A percentile compares a stretch with the other conserved stretches of the same genome.
These are phyloP conservation scores for Carduelis carduelis DNA, from an alignment of 2,797 vertebrate genomes.

Conservation along the genomic window DNA sequence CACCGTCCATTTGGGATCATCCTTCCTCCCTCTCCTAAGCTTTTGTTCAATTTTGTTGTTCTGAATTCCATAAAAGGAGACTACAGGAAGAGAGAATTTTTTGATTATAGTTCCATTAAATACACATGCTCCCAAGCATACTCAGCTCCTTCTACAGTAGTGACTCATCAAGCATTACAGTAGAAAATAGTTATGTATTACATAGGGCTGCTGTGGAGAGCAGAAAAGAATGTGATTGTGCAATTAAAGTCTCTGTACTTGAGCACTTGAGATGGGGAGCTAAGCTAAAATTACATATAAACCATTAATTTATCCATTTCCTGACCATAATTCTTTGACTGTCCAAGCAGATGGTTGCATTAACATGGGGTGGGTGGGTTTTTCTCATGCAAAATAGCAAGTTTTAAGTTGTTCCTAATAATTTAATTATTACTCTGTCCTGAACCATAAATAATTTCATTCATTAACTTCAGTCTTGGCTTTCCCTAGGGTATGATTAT, in stretches of 20 bases:
- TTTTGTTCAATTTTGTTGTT: background rate
- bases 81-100: slow-evolving; percentile 21
- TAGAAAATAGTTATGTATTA: slow-evolving; percentile 32
- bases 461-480: background rate
- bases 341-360: background rate
- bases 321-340: background rate
- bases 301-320: background rate
- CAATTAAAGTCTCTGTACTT: background rate
- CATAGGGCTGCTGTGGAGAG: background rate
- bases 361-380: background rate
- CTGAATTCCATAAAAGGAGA: slow-evolving; percentile 34
- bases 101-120: background rate
- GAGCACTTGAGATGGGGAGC: background rate
- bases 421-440: background rate
- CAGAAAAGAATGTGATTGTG: slow-evolving; percentile 24
- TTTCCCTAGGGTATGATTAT: background rate
- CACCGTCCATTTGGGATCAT: background rate
- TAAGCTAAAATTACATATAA: background rate
- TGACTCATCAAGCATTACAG: slow-evolving; percentile 36
- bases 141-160: background rate
- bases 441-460: background rate
- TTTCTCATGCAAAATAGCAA: background rate
- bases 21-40: background rate
- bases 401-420: background rate
- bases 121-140: background rate